Conservation (phyloP, 2,797 vertebrate species). For the Pseudochaenichthys georgianus region DNA sequence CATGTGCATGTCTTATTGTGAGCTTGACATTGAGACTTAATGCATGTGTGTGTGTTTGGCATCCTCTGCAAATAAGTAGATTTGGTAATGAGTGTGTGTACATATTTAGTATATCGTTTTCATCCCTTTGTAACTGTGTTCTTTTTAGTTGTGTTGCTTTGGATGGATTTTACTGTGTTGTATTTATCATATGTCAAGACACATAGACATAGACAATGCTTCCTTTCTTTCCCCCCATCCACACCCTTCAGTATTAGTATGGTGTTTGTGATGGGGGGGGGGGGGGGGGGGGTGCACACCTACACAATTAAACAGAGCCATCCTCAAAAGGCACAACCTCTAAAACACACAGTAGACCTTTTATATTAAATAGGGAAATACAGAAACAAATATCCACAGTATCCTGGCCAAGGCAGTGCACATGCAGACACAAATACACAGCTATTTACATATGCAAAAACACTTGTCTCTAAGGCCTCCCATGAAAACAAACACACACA, state of each 20-base stretch:
- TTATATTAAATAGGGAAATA: slow-evolving; percentile 36
- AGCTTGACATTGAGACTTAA: neutral
- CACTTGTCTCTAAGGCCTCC: slow-evolving; percentile 39
- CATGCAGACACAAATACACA: slow-evolving; percentile 41
- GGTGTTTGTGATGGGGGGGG: slow-evolving; percentile 1
- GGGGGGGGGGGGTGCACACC: neutral
- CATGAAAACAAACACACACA: slow-evolving; percentile 39
- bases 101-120: neutral
- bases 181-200: slow-evolving; percentile 22
- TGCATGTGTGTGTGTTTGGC: neutral
- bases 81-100: slow-evolving; percentile 6
- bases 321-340: slow-evolving; percentile 30
- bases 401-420: slow-evolving; percentile 17
- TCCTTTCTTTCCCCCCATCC: neutral
- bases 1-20: neutral
- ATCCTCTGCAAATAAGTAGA: neutral
- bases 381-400: neutral
- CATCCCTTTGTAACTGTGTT: slow-evolving; percentile 20
- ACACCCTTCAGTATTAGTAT: slow-evolving; percentile 3
- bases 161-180: slow-evolving; percentile 33
- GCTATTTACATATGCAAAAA: slow-evolving; percentile 41
- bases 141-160: neutral
- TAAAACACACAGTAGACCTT: slow-evolving; percentile 36
- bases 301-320: slow-evolving; percentile 9
- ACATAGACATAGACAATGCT: neutral